A percentile compares a stretch with the other conserved stretches of the same genome.
Conservation (phyloP, 2,797 vertebrate genomes). For the Pyrocephalus nanus region DNA sequence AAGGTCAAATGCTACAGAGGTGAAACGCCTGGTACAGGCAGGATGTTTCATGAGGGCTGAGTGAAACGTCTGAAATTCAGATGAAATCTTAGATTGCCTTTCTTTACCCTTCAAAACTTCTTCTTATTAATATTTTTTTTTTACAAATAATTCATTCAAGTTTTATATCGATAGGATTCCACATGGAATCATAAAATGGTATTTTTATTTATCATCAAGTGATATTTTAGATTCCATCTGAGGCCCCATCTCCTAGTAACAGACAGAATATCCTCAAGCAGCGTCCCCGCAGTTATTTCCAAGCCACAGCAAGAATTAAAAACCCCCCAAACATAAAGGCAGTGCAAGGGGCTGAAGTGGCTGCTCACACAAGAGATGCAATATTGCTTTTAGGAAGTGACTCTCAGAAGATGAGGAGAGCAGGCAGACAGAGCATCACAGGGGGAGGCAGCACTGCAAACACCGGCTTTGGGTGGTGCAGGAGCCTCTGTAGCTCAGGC, state of each 20-base stretch:
- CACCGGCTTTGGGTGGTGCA: too few relatives aligned
- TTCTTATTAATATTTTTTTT: not conserved
- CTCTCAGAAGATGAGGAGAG: not conserved
- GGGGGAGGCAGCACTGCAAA: not conserved
- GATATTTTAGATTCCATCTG: not conserved
- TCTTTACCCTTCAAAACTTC: not conserved
- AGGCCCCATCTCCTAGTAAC: not conserved
- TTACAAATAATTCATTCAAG: not conserved
- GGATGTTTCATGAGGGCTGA: not conserved
- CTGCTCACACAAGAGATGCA: not conserved
- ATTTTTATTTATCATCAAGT: not conserved
- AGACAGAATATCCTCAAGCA: not conserved
- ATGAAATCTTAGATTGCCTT: not conserved
- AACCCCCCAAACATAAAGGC: not conserved
- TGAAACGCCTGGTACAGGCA: not conserved
- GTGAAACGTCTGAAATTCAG: not conserved
- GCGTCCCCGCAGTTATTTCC: not conserved
- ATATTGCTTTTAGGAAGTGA: not conserved
- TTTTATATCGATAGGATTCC: not conserved
- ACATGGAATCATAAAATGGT: fast-evolving
- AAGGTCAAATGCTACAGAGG: not conserved
- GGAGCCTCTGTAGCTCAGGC: not conserved
- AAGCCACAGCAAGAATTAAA: fast-evolving
- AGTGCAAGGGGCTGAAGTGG: not conserved
- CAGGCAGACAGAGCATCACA: not conserved